These are phyloP conservation scores for Glaucidium brasilianum DNA, from an alignment of 2,113 vertebrate species.

Conservation along the genomic window DNA sequence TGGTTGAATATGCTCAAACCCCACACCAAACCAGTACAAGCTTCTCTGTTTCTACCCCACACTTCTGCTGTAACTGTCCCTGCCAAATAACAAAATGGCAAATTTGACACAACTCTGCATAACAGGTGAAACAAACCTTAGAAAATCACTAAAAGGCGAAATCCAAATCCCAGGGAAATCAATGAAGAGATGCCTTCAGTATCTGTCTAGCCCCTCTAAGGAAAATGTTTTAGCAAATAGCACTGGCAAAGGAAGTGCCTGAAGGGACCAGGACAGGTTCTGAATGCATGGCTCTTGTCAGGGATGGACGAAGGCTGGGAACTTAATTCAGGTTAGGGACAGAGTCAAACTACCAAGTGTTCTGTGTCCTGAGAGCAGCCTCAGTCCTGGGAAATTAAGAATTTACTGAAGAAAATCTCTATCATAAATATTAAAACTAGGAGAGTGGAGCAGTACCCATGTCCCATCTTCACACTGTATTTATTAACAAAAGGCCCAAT, in stretches of 20 bases:
- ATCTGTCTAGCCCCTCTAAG: not conserved
- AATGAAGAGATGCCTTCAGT: not conserved
- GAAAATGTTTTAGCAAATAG: not conserved
- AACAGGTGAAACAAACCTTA: not conserved
- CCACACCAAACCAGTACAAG: not conserved
- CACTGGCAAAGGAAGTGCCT: not conserved
- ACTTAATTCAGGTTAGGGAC: not conserved
- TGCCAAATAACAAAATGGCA: not conserved
- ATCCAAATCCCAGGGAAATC: not conserved
- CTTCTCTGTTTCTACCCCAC: not conserved
- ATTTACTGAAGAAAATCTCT: not conserved
- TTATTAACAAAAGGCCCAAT: not conserved
- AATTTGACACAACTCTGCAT: not conserved
- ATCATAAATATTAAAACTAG: not conserved
- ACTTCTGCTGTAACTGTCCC: not conserved
- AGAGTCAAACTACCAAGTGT: not conserved
- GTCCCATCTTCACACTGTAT: not conserved
- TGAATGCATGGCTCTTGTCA: not conserved
- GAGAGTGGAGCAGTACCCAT: not conserved
- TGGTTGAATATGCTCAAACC: not conserved
- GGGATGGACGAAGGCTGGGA: not conserved
- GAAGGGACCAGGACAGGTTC: not conserved
- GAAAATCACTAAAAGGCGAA: not conserved
- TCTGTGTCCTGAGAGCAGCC: not conserved
- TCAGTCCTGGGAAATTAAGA: not conserved